Base-by-base conservation (phyloP, 2,113 vertebrate species). In the Rhinopomastus cyanomelas region DNA sequence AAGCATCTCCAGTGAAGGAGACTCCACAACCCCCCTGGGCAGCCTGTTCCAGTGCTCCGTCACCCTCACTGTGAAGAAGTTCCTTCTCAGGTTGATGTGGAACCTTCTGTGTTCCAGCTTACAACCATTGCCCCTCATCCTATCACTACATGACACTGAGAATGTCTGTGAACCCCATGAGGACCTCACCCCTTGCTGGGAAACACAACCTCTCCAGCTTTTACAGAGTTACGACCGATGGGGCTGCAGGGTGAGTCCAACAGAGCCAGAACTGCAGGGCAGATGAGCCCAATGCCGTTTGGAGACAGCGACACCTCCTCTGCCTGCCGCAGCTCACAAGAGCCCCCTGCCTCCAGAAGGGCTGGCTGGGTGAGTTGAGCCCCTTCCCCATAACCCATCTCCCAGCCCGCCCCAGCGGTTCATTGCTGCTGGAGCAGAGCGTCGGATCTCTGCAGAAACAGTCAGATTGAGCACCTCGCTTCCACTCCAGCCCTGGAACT, bases 181-280 rank as follows among this genome's bases (percentile, higher is more conserved):
- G 19, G 11, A 39, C 30, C 30, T 88, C 68, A 11, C 15, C 25
- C 37, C 42, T 53, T 37, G 27, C 78, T 6, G 21, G 37, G 60
- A 48, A 66, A 17, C 3, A 9, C 57, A 32, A 29, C 23, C 1
- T 3, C 65, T 71, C 32, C 9, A 7, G 57, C 5, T 44, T 59
- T 19, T 0, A 12, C 2, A 3, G 53, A 64, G 21, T 11, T 56
- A 22, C 42, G 29, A 19, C 7, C 0, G 2, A 13, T 1, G 3
- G 23, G 22, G 77, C 72, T 60, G 19, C 60, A 8, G 49, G 4
- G 21, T 26, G 23, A 14, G 26, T 34, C 52, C 48, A 22, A 8
- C 3, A 5, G 80, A 64, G 51, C 36, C 29, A 18, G 65, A 16
- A 6, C 8, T 7, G 59, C 0, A 3, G 66, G 72, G 60, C 16